These are phyloP conservation scores for Probaryconus sp. DNA, from an alignment of 1,140 invertebrate species.

Conservation along the genomic window DNA sequence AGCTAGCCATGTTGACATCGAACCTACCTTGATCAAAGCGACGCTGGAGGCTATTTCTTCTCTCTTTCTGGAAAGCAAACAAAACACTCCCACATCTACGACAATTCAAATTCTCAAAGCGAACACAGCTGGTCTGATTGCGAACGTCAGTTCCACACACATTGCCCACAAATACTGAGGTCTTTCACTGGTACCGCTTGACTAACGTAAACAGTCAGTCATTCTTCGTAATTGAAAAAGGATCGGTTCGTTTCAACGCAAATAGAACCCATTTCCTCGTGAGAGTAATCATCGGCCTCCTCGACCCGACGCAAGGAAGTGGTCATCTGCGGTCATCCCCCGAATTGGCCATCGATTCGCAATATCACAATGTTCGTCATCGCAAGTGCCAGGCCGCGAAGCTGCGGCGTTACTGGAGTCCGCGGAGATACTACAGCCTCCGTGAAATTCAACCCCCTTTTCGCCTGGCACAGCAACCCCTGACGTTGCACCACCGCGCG, in stretches of 20 bases:
- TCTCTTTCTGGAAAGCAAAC: constrained; percentile 10
- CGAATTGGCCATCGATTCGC: constrained; percentile 40
- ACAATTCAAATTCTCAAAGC: constrained; percentile 9
- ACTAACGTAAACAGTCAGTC: no score
- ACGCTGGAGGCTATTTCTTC: constrained; percentile 2
- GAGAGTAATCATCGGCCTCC: no score
- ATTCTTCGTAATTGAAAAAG: no score
- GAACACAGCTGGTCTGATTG: constrained; percentile 6
- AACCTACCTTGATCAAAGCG: constrained; percentile 30
- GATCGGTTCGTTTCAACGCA: no score
- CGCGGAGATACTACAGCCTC: constrained; percentile 63
- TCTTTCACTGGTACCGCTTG: background rate
- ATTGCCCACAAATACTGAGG: background rate
- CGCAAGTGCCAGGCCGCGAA: constrained; percentile 44
- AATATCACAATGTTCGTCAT: constrained; percentile 9
- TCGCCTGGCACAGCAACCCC: constrained; percentile 50
- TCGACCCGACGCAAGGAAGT: no score
- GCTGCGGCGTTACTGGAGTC: constrained; percentile 53
- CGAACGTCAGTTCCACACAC: background rate
- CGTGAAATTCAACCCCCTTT: constrained; percentile 60
- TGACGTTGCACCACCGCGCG: constrained; percentile 48
- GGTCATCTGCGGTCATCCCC: no score
- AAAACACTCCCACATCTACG: constrained; percentile 11
- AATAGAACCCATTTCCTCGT: no score
- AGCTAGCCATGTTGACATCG: constrained; percentile 1